Evolutionary conservation across 2,113 vertebrate species (phyloP).

Genomic region (Pheucticus melanocephalus): DNA sequence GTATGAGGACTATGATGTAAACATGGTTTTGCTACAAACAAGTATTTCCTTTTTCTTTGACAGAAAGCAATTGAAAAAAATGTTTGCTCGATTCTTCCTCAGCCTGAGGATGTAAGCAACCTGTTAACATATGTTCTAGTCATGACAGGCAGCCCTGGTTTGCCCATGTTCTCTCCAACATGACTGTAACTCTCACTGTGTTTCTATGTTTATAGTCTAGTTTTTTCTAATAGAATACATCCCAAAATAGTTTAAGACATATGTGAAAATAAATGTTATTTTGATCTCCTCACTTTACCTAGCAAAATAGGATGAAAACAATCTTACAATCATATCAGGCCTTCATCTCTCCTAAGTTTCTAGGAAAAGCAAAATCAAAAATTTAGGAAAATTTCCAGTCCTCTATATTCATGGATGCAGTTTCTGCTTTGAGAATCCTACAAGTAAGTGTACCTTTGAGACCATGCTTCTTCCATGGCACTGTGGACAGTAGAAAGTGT

Average conservation of each 20-base stretch:
- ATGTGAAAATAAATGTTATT: not conserved
- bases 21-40: not conserved
- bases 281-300: not conserved
- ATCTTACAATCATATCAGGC: not conserved
- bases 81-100: not conserved
- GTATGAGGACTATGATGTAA: not conserved
- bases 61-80: not conserved
- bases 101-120: not conserved
- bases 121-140: not conserved
- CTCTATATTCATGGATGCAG: not conserved
- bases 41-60: not conserved
- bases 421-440: not conserved
- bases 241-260: not conserved
- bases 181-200: not conserved
- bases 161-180: not conserved
- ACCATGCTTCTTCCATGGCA: not conserved
- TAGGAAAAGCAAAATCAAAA: not conserved
- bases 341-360: not conserved
- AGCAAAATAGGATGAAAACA: not conserved
- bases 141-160: not conserved
- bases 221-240: not conserved
- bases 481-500: not conserved
- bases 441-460: not conserved
- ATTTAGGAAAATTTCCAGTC: not conserved
- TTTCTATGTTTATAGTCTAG: not conserved